Evolutionary conservation across 2,113 vertebrate genomes (phyloP).

Genomic region (Tiliqua scincoides): DNA sequence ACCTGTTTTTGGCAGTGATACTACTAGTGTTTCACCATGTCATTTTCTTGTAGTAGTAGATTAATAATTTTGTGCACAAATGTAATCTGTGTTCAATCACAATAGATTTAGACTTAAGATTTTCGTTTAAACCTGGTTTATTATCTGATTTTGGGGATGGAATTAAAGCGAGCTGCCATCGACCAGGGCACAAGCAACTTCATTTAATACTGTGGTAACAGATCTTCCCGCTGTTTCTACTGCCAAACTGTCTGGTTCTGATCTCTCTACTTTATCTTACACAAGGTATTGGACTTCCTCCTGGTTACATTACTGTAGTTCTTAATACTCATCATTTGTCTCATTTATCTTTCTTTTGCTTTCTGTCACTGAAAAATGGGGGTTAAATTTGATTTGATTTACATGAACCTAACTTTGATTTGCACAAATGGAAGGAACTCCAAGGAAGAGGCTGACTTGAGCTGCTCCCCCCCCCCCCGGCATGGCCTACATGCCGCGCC

Average conservation of each 20-base stretch:
- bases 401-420: too few species aligned
- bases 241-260: slow-evolving; percentile 28
- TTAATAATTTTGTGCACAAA: neutral
- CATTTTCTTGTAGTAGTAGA: neutral
- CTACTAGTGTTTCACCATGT: neutral
- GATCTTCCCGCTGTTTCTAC: slow-evolving; percentile 12
- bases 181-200: slow-evolving; percentile 43
- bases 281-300: slow-evolving; percentile 62
- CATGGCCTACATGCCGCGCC: too few species aligned
- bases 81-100: neutral
- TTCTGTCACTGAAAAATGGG: neutral
- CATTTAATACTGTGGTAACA: neutral
- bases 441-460: too few species aligned
- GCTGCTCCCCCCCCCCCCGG: too few species aligned
- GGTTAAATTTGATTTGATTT: too few species aligned
- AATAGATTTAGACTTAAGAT: slow-evolving; percentile 24
- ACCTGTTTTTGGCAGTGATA: neutral
- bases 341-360: neutral
- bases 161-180: slow-evolving; percentile 30
- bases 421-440: too few species aligned
- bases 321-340: neutral
- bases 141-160: slow-evolving; percentile 35
- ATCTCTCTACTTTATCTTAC: slow-evolving; percentile 13
- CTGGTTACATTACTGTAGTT: neutral
- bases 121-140: slow-evolving; percentile 18